Conservation (phyloP, 2,113 vertebrate species). For the Paralichthys olivaceus region DNA sequence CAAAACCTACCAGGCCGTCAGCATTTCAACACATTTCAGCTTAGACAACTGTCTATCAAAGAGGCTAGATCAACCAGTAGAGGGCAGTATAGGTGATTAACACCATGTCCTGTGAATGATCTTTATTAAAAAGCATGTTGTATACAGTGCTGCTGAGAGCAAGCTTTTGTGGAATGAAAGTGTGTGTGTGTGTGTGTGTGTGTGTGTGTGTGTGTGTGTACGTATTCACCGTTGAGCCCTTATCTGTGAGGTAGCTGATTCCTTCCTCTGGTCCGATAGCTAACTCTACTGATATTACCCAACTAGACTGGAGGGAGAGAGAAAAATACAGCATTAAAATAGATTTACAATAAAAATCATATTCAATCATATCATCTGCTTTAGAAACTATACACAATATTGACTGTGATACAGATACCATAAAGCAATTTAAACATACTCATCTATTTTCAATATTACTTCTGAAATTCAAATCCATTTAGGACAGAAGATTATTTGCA, state of each 20-base stretch:
- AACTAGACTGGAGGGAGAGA: slow-evolving; percentile 89
- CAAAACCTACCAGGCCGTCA: not conserved
- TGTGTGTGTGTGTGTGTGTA: not conserved
- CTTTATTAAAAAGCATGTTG: not conserved
- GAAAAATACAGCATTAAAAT: slow-evolving; percentile 11
- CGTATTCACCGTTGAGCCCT: slow-evolving; percentile 92
- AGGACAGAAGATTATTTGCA: not conserved
- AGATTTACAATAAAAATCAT: not conserved
- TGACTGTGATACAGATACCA: not conserved
- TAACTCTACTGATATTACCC: slow-evolving; percentile 97
- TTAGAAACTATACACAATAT: not conserved
- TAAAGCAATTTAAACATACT: slow-evolving; percentile 10
- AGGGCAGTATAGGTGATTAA: slow-evolving; percentile 47
- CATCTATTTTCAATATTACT: not conserved
- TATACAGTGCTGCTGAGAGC: not conserved
- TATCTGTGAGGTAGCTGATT: slow-evolving; percentile 99
- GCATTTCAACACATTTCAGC: not conserved
- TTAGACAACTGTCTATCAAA: not conserved
- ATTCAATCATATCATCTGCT: slow-evolving; percentile 14
- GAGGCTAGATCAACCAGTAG: slow-evolving; percentile 35
- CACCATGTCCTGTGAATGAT: not conserved
- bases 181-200: not conserved
- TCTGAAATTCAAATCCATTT: not conserved
- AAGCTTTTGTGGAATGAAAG: no score
- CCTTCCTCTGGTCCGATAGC: slow-evolving; percentile 98